Base-by-base conservation (phyloP, 2,113 vertebrate genomes). In the Cathartes aura region DNA sequence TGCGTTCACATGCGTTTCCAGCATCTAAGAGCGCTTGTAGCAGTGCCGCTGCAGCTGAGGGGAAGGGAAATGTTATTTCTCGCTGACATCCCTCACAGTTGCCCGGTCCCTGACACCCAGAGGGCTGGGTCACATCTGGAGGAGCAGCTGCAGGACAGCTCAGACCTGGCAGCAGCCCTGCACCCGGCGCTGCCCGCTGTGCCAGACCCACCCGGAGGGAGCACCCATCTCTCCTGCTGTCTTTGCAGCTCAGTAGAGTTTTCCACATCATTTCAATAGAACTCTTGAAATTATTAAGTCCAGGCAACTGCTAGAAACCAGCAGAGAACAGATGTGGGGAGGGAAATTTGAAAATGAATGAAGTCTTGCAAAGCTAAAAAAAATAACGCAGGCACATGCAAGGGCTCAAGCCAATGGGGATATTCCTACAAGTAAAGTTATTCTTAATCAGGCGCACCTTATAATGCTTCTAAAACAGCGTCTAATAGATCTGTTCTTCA, bases 111-210 rank as follows among this genome's bases (percentile, higher is more conserved):
- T 32, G 73, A 88, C 71, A 95, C 52, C 29, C 71, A 9, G 7
- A 66, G 59, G 66, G 76, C 66, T 64, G 94, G 89, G 68, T 88
- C 73, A 93, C 32, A 20, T 48, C 84, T 90, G 59, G 48, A 60
- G 56, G 27, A 94, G 38, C 63, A 93, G 50, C 86, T 86, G 72
- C 38, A 58, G 74, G 89, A 47, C 48, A 59, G 42, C 26, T 64
- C 74, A 64, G 85, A 24, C 32, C 59, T 16, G n/a, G 40, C 47
- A 74, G 55, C 32, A 83, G 34, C 64, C 47, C 52, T 21, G 63
- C 73, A 47, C 55, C 22, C 32, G 11, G 24, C 3, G 4, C 58
- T 67, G 52, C 29, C 29, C 47, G 40, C n/a, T 2, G 9, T 40
- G 74, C 70, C 90, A 55, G 70, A 48, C 40, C 16, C 67, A 19